Base-by-base conservation (phyloP, 2,113 vertebrate species). In the Pseudolaguvia tuberculata region DNA sequence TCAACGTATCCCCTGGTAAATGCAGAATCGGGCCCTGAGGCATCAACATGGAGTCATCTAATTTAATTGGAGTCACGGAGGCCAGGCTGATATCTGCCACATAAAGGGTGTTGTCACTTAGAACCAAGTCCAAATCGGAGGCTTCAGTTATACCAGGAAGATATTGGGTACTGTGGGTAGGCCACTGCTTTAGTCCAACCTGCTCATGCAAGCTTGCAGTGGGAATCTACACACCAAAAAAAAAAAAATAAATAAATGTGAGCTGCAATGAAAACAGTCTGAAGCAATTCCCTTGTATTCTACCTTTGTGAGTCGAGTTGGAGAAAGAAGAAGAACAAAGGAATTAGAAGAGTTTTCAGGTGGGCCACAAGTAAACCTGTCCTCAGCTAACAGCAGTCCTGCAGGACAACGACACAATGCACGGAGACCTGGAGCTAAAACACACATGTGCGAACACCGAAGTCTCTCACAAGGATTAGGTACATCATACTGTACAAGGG, bases 391-490 rank as follows among this genome's bases (percentile, higher is more conserved):
- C 0, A 88, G 75, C 70, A 93, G 79, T 15, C 90, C 88, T 0
- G 76, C 0, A 0, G 94, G 94, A 62, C 95, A 98, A 8, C 74
- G 85, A 69, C 95, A 98, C 51, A 87, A 88, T n/a, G 89, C 93
- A 0, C 72, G 12, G 0, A 82, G 80, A 5, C 66, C 65, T 11
- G 91, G 69, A 0, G 88, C 89, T 85, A 96, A 84, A 27, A 98
- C 88, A 66, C 95, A 98, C 29, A 95, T 35, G 69, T 96, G 92
- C 72, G 94, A 95, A 78, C 95, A 98, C 10, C 23, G 78, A 0
- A 85, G 69, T 0, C 27, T 58, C 15, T 78, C 73, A 31, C 96
- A 98, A 0, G 94, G 93, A 73, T 80, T 93, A 0, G 80, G 18
- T 5, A 81, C 76, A 0, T 3, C 2, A 0, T 89, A 90, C 75